Percentiles rank a stretch among this genome's conserved stretches.
These are phyloP conservation scores for Allacma fusca DNA, from an alignment of 2,888 invertebrate genomes.

Conservation along the genomic window DNA sequence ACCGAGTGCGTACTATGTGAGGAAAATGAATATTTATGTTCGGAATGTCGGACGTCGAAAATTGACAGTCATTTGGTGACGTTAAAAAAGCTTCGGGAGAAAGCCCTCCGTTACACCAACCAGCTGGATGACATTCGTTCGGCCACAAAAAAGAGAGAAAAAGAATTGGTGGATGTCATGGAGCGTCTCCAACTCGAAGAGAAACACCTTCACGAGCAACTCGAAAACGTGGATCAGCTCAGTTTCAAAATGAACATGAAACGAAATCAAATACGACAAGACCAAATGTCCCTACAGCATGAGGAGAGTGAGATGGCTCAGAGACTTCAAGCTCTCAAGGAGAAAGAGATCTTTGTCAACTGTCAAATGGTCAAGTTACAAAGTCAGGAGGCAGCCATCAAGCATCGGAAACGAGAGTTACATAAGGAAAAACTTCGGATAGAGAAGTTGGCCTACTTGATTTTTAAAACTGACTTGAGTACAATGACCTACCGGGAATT, in stretches of 20 bases:
- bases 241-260: conserved; percentile 37
- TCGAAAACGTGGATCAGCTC: conserved; percentile 37
- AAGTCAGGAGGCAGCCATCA: conserved; percentile 32
- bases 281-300: conserved; percentile 24
- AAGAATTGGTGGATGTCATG: conserved; percentile 31
- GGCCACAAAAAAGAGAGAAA: conserved; percentile 38
- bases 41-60: conserved; percentile 26
- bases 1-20: background rate
- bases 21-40: conserved; percentile 24
- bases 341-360: conserved; percentile 39
- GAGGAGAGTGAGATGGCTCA: conserved; percentile 35
- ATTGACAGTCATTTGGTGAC: conserved; percentile 30
- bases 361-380: conserved; percentile 40
- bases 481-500: conserved; percentile 40
- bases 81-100: conserved; percentile 22
- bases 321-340: conserved; percentile 38
- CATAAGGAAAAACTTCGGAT: conserved; percentile 35
- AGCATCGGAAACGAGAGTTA: conserved; percentile 22
- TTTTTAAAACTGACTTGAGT: conserved; percentile 37
- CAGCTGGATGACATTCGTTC: conserved; percentile 36
- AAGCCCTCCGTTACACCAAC: conserved; percentile 34
- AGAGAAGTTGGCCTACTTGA: conserved; percentile 37
- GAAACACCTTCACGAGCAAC: conserved; percentile 33
- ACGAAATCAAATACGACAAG: conserved; percentile 27
- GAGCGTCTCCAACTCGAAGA: conserved; percentile 33